phyloP scores from a whole-genome alignment of 2,888 invertebrate genomes.

The Neria commutata region DNA sequence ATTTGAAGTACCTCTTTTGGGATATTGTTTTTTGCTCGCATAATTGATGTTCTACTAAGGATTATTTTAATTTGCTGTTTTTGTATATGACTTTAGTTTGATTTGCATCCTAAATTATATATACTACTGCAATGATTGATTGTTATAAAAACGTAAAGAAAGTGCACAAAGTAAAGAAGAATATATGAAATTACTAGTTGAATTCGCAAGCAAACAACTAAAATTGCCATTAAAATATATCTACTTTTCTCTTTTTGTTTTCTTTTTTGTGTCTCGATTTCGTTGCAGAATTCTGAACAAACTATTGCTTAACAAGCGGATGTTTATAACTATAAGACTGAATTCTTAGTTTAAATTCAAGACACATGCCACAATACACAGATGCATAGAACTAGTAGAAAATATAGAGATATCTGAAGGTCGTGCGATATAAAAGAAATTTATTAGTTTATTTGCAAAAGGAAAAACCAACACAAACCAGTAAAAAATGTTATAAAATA shows the following conservation, averaged over 20 bases:
- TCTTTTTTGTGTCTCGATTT: conserved; percentile 36
- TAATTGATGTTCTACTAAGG: too few relatives aligned
- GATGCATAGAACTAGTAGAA: conserved; percentile 19
- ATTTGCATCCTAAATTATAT: background rate
- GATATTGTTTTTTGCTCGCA: too few relatives aligned
- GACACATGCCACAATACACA: too few relatives aligned
- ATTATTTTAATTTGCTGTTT: too few relatives aligned
- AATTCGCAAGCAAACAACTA: background rate
- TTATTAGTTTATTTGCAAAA: background rate
- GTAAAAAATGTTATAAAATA: too few relatives aligned
- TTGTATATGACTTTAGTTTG: background rate
- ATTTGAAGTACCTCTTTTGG: too few relatives aligned
- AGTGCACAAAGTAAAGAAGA: conserved; percentile 14
- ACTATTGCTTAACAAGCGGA: conserved; percentile 62
- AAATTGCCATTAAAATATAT: conserved; percentile 9
- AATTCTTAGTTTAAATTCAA: conserved; percentile 58
- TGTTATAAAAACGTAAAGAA: too few relatives aligned
- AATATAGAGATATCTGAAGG: too few relatives aligned
- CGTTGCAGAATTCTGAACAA: conserved; percentile 56
- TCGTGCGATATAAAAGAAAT: background rate
- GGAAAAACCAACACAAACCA: background rate
- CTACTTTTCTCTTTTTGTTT: conserved; percentile 25
- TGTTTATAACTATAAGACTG: conserved; percentile 61
- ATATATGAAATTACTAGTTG: background rate
- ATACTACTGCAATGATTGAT: too few relatives aligned